Percentiles rank a stretch among this genome's conserved stretches.
Conservation (phyloP, 2,888 invertebrate genomes). For the Empis livida region DNA sequence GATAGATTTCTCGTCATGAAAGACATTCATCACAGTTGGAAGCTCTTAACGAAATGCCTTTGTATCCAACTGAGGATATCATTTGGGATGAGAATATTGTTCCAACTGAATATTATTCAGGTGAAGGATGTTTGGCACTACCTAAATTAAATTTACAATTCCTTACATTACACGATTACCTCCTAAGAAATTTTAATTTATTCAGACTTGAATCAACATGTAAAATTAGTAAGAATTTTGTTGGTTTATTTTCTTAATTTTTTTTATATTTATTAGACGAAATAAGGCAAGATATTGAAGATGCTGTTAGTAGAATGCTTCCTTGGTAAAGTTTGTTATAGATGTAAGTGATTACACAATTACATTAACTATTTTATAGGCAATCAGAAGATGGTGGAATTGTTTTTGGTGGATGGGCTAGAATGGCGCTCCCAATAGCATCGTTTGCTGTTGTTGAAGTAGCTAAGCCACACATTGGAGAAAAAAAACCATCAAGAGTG, state of each 20-base stretch:
- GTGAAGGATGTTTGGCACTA: conserved; percentile 88
- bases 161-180: conserved; percentile 93
- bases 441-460: conserved; percentile 93
- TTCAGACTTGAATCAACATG: conserved; percentile 97
- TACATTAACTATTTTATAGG: conserved; percentile 36
- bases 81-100: conserved; percentile 99
- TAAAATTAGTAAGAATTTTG: conserved; percentile 28
- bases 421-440: conserved; percentile 93
- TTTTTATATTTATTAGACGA: conserved; percentile 53
- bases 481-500: conserved; percentile 89
- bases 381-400: conserved; percentile 71
- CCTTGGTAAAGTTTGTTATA: conserved; percentile 59
- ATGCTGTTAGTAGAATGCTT: conserved; percentile 85
- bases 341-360: not conserved
- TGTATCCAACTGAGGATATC: conserved; percentile 95
- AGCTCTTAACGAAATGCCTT: conserved; percentile 91
- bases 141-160: conserved; percentile 98
- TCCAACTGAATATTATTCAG: conserved; percentile 92
- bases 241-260: not conserved
- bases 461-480: conserved; percentile 81
- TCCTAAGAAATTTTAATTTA: conserved; percentile 91
- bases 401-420: conserved; percentile 96
- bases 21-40: conserved; percentile 83
- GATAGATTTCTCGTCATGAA: conserved; percentile 67
- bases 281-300: conserved; percentile 97